Percentiles rank a stretch among this genome's conserved stretches.
These are phyloP conservation scores for Syncerus caffer DNA, from an alignment of 2,797 vertebrate species.

Conservation along the genomic window DNA sequence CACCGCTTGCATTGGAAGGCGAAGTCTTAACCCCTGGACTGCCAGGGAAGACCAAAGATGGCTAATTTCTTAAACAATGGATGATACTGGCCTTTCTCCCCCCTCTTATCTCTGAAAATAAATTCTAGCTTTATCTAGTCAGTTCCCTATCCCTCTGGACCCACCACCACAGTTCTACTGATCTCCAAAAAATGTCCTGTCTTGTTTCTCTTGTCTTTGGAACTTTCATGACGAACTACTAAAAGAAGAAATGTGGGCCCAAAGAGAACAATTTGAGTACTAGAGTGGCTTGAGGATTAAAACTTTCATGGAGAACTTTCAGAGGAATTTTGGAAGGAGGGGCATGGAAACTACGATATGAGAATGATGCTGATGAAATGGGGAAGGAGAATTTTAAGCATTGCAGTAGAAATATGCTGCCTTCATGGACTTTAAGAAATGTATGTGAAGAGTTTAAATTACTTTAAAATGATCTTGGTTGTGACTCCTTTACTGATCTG, in stretches of 20 bases:
- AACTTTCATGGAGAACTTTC: background rate
- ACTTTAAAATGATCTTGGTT: conserved; percentile 25
- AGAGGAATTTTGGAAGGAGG: background rate
- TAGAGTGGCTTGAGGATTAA: background rate
- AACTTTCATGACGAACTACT: background rate
- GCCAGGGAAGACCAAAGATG: background rate
- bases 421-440: background rate
- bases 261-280: background rate
- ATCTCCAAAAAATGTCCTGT: background rate
- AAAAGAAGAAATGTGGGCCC: background rate
- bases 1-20: background rate
- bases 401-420: background rate
- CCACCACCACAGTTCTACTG: background rate
- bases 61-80: background rate
- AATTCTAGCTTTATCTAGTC: background rate
- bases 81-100: background rate
- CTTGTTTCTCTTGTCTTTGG: background rate
- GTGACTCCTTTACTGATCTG: background rate
- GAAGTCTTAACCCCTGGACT: background rate
- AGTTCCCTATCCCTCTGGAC: background rate
- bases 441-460: background rate
- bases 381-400: background rate
- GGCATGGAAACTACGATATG: background rate
- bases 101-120: background rate
- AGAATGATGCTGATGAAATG: background rate